Base-by-base conservation (phyloP, 2,113 vertebrate genomes). In the Bos indicus region DNA sequence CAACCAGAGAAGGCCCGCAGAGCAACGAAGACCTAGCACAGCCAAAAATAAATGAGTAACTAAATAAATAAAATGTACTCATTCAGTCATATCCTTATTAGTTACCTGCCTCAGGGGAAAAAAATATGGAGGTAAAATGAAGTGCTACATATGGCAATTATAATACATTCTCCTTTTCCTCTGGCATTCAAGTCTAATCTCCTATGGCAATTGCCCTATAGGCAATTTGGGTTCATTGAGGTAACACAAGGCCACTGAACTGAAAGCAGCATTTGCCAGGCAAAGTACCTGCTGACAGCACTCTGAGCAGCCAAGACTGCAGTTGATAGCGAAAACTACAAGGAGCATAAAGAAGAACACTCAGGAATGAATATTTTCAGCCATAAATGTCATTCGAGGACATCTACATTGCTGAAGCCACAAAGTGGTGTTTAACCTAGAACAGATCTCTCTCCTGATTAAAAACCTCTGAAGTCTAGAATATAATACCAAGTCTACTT, bases 331-430 rank as follows among this genome's bases (percentile, higher is more conserved):
- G 23, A 33, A 92, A 92, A 85, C 51, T 26, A 57, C n/a, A 96
- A 74, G 28, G 30, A 92, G 3, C 15, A 51, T 23, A 78, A 90
- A 88, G 77, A 93, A 87, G 2, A 62, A 62, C 26, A 91, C 52
- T 94, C 10, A 51, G 15, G 67, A 88, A 82, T 43, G 77, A 92
- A 78, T 43, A 86, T 67, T 64, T 93, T 46, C 62, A 51, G 83
- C n/a, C 48, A 52, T n/a, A 48, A 81, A 80, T 23, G 43, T 81
- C n/a, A 88, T 92, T 46, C 60, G 40, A 96, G 89, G 84, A 94
- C 59, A 96, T 51, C 25, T 84, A 25, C 5, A 19, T 7, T 33
- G 33, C 59, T 62, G 23, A 97, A 84, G 5, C 3, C 56, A 88
- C 64, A 71, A 67, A 91, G 25, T n/a, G 14, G 0, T 3, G 6